Base-by-base conservation (phyloP, 2,113 vertebrate species). In the Holacanthus passer region DNA sequence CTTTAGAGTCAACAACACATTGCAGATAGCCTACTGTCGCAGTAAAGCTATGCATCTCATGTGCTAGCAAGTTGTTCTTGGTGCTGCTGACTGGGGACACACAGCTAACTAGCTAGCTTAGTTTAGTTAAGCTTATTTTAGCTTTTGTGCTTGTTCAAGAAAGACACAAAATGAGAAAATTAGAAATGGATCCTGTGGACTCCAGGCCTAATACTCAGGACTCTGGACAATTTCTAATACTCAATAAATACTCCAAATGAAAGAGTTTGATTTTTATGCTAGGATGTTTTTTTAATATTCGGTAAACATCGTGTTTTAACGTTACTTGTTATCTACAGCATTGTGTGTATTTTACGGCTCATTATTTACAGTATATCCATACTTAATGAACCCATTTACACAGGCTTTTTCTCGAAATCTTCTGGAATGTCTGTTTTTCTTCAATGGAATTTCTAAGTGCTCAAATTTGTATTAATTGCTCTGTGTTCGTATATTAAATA, bases 31-130 rank as follows among this genome's bases (percentile, higher is more conserved):
- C 12, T 7, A 16, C 5, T 29, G 48, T 29, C 22, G 7, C 8
- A 3, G 10, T 5, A 41, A 60, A 45, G 69, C 60, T 80, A 37
- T 73, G 8, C 1, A 2, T 73, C 60, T 79, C 73, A 45, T 83
- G 27, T 73, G 67, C 65, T 20, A 59, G 74, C 66, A 62, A 45
- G 29, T 75, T 72, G 27, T 27, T 16, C 2, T 29, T 50, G 32
- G 19, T 59, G 45, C n/a, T 32, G 35, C 16, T 45, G 45, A 48
- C 37, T 59, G 52, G 31, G 3, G 16, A 55, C 17, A 1, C 32
- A 13, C 22, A 75, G 72, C 65, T 65, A 55, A 32, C 39, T 64
- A 17, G 35, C n/a, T 50, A 84, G 58, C 32, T 52, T 82, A 73
- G 84, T 70, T 41, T 13, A 65, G 52, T 31, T 24, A 35, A 41